These are phyloP conservation scores for Rhombomys opimus DNA, from an alignment of 2,113 vertebrate species.

Conservation along the genomic window DNA sequence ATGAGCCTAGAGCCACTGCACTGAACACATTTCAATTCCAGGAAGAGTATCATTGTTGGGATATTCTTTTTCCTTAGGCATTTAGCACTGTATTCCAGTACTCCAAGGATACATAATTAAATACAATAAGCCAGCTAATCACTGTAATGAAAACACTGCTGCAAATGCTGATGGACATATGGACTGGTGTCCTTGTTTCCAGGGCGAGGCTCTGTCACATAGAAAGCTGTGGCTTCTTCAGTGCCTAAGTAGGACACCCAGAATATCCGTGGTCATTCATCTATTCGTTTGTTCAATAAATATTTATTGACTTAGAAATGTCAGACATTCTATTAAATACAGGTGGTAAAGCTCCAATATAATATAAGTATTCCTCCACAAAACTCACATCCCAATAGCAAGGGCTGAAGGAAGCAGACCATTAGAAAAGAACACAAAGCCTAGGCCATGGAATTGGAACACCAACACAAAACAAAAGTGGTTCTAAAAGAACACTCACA, in stretches of 20 bases:
- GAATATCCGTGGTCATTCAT: background rate
- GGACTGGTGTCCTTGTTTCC: background rate
- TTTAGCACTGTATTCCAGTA: constrained; percentile 2
- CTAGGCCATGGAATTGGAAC: background rate
- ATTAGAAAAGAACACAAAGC: background rate
- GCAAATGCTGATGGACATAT: constrained; percentile 7
- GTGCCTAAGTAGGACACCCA: background rate
- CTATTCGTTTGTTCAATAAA: constrained; percentile 31
- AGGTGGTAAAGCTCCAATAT: background rate
- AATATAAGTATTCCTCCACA: background rate
- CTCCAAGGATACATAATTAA: constrained; percentile 57
- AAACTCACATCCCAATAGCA: background rate
- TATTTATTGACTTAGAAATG: constrained; percentile 21
- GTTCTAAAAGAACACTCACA: background rate
- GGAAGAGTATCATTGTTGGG: constrained; percentile 1
- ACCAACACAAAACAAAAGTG: background rate
- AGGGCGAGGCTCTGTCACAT: background rate
- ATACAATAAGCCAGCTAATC: constrained; percentile 32
- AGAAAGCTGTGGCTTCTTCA: constrained; percentile 21
- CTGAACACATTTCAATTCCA: constrained; percentile 21
- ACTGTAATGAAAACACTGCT: constrained; percentile 15
- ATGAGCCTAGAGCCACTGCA: background rate
- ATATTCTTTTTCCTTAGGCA: constrained; percentile 26
- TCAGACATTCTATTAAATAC: background rate
- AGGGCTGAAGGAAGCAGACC: background rate